Evolutionary conservation across 2,797 vertebrate species (phyloP), one percentile per base, ranked within the genome.

Genomic region (Ceryle rudis): DNA sequence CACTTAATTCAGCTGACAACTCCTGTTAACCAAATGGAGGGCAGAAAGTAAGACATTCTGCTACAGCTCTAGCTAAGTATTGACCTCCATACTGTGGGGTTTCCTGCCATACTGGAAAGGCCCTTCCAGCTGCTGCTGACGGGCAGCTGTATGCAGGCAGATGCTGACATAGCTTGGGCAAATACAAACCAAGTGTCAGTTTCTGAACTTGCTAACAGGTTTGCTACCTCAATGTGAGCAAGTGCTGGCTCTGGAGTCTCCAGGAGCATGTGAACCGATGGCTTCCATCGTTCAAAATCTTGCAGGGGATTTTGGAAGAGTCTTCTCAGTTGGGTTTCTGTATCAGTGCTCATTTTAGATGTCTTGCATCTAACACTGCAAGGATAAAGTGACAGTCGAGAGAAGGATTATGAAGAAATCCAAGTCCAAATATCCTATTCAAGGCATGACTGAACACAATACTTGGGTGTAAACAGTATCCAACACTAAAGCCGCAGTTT

Each of bases 191-290:
- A 57, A 55, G 14, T 29, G 73, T 33, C 39, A 29, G 25, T 46
- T 90, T 89, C 74, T 61, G 73, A 86, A 70, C 22, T 60, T 47
- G 84, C 37, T 23, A 70, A 73, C 55, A 91, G 57, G 54, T 62
- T 77, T 81, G 9, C 18, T 60, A 99, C 99, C 99, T 99, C 98
- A 7, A 99, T 98, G 90, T 98, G 98, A n/a, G 98, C 97, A 94
- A 98, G 95, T 1, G 97, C 97, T 93, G 98, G 98, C 92, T 99
- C 99, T 0, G 98, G 97, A 74, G 98, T 75, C 29, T 99, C 98
- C 97, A 99, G 97, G 17, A 99, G 97, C 91, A 98, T 98, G 85
- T 98, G 98, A 17, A 98, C 98, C 4, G 94, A 89, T 8, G 95
- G 96, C 74, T 97, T 98, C 99, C 99, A 99, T 84, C 98, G 98